phyloP scores from a whole-genome alignment of 2,888 invertebrate species.

The Hypsopygia costalis region DNA sequence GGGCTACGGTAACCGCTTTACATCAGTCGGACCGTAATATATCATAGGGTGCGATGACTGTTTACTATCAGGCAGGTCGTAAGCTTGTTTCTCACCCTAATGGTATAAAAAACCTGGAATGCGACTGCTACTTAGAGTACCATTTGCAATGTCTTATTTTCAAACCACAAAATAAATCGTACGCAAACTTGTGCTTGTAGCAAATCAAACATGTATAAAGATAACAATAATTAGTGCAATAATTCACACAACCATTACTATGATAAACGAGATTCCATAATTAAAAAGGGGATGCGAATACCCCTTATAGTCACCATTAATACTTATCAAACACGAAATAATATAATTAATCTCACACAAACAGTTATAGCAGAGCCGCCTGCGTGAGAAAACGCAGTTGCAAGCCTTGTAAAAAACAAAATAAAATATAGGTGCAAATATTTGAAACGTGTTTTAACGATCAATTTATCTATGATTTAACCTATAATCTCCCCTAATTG shows the following conservation, averaged over 20 bases:
- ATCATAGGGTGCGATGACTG: too few species aligned
- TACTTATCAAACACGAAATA: slow-evolving; percentile 73
- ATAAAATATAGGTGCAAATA: too few species aligned
- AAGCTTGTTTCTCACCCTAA: background rate
- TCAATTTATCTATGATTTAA: too few species aligned
- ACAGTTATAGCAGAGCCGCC: slow-evolving; percentile 55
- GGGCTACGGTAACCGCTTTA: too few species aligned
- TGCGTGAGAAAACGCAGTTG: slow-evolving; percentile 75
- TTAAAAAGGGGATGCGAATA: slow-evolving; percentile 56
- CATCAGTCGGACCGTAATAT: too few species aligned
- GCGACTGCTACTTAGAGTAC: too few species aligned
- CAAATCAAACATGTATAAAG: slow-evolving; percentile 1
- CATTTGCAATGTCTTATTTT: too few species aligned
- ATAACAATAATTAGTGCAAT: slow-evolving; percentile 53
- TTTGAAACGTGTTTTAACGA: too few species aligned
- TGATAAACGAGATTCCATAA: slow-evolving; percentile 69
- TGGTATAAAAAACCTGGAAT: too few species aligned
- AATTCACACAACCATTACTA: slow-evolving; percentile 55
- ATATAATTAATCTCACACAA: slow-evolving; percentile 70
- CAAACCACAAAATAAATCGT: too few species aligned
- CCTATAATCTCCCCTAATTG: too few species aligned
- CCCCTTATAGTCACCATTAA: slow-evolving; percentile 62
- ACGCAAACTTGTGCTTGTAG: too few species aligned
- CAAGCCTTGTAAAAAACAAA: slow-evolving; percentile 17
- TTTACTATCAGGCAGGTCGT: background rate